phyloP scores from a whole-genome alignment of 2,888 invertebrate genomes.

The Heteropelma amictum region DNA sequence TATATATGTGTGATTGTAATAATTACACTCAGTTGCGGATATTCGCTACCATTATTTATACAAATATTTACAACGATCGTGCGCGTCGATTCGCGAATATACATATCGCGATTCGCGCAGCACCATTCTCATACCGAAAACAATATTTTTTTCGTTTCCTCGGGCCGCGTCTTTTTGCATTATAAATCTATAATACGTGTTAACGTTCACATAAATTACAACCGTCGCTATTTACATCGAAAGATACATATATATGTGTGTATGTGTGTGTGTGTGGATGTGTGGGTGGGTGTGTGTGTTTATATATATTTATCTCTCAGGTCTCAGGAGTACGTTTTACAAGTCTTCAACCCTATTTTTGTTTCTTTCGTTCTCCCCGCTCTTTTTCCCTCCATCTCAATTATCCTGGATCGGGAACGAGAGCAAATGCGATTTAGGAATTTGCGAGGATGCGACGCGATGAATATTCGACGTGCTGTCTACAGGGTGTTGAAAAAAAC shows the following conservation, averaged over 20 bases:
- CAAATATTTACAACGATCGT: slow-evolving; percentile 57
- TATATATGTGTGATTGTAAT: slow-evolving; percentile 63
- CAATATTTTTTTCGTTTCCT: slow-evolving; percentile 56
- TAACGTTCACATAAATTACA: slow-evolving; percentile 74
- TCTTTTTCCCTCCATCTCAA: slow-evolving; percentile 20
- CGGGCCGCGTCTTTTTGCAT: slow-evolving; percentile 64
- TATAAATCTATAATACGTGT: slow-evolving; percentile 67
- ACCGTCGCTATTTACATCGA: slow-evolving; percentile 70
- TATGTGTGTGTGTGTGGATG: background rate
- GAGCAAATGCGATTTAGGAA: slow-evolving; percentile 3
- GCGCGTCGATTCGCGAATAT: slow-evolving; percentile 18
- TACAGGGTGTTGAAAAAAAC: no score
- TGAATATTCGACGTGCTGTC: no score
- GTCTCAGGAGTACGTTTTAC: slow-evolving; percentile 53
- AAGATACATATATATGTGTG: slow-evolving; percentile 47
- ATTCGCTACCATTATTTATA: slow-evolving; percentile 62
- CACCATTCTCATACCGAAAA: slow-evolving; percentile 22
- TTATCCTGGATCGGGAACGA: slow-evolving; percentile 30
- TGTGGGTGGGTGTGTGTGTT: background rate
- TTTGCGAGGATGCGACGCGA: background rate
- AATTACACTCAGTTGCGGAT: slow-evolving; percentile 75
- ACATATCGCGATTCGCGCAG: slow-evolving; percentile 26
- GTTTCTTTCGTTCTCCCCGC: slow-evolving; percentile 13
- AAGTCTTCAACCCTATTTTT: no score
- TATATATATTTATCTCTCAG: slow-evolving; percentile 46